phyloP scores from a whole-genome alignment of 2,113 vertebrate species.

The Rhea americana region DNA sequence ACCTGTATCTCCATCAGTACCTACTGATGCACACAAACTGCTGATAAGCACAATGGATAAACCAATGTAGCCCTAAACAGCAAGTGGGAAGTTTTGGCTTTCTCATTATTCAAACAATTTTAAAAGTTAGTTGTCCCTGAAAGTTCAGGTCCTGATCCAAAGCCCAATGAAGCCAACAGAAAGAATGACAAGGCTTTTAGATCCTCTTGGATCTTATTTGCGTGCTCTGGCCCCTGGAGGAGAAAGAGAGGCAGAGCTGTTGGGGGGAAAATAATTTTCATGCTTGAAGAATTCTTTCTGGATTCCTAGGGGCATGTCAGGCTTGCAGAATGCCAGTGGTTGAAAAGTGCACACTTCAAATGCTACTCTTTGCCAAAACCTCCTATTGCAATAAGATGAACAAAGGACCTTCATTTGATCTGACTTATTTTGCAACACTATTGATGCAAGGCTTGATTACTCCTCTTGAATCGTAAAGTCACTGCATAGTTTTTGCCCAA shows the following conservation, averaged over 20 bases:
- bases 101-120: neutral
- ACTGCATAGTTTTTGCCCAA: neutral
- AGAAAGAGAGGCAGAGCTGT: conserved; percentile 10
- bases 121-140: neutral
- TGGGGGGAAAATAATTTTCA: neutral
- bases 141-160: neutral
- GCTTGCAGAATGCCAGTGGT: neutral
- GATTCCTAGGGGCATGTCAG: conserved; percentile 24
- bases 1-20: neutral
- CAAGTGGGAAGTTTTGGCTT: neutral
- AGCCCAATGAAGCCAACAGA: neutral
- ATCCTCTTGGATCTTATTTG: neutral
- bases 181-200: neutral
- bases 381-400: neutral
- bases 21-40: neutral
- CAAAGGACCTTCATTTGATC: neutral
- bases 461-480: neutral
- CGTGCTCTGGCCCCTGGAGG: neutral
- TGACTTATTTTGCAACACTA: neutral
- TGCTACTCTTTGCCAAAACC: neutral
- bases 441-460: neutral
- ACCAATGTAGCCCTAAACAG: neutral
- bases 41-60: neutral
- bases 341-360: neutral
- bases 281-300: conserved; percentile 55